Percentiles rank a stretch among this genome's conserved stretches.
These are phyloP conservation scores for Nothoprocta perdicaria DNA, from an alignment of 2,113 vertebrate genomes.

Conservation along the genomic window DNA sequence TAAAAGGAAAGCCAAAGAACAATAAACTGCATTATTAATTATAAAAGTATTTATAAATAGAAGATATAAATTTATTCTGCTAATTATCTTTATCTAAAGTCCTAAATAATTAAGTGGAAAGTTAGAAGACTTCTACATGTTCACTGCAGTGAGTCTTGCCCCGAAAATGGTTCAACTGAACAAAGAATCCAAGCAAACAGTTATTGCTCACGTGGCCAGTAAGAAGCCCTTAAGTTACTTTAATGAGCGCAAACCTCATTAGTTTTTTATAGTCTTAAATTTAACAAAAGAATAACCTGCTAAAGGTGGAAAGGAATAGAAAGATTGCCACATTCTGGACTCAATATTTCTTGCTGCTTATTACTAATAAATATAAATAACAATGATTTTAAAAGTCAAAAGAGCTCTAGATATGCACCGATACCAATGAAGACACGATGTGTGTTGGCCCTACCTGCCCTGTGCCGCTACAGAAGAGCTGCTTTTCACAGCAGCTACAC, in stretches of 20 bases:
- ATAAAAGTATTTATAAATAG: background rate
- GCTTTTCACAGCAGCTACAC: background rate
- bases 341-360: background rate
- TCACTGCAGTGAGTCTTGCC: background rate
- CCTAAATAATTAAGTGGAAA: background rate
- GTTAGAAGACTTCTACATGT: background rate
- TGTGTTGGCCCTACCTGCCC: background rate
- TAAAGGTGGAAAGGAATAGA: background rate
- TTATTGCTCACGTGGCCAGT: background rate
- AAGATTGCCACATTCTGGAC: background rate
- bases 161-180: background rate
- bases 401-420: background rate
- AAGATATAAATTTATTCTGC: background rate
- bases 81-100: background rate
- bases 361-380: background rate
- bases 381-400: background rate
- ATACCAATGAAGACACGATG: background rate
- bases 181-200: background rate
- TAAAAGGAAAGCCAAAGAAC: background rate
- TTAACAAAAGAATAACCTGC: background rate
- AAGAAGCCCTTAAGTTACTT: background rate
- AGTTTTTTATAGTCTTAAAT: background rate
- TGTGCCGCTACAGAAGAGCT: background rate
- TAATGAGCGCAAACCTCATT: background rate
- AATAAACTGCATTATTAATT: accelerated